Evolutionary conservation across 2,888 invertebrate genomes (phyloP), one percentile per base, ranked within the genome.

Genomic region (Netelia melanura): DNA sequence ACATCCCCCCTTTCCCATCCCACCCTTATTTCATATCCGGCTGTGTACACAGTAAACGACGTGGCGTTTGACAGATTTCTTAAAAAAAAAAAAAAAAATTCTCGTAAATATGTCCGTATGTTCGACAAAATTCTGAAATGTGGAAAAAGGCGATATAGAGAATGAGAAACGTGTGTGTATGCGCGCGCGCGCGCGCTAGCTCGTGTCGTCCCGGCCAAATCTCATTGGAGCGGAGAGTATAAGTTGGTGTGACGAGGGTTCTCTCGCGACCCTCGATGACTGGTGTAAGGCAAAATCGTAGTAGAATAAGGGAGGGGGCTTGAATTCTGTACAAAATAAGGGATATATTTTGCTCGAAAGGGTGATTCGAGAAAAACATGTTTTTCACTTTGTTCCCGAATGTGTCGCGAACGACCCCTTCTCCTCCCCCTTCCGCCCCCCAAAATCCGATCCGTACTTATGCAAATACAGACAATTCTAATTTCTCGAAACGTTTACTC

Each of bases 91-190:
- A 25, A 80, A 80, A 67, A 54, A 54, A 38, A 52, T 62, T 92
- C 75, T 74, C 84, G 84, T 93, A 93, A 93, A 93, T 93, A 92
- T 89, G 88, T 92, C 93, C 93, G 93, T 93, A 93, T 93, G 92
- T 85, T 87, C 84, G 70, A 30, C 25, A 84, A 84, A 87, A 90
- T 88, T 88, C 88, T 64, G 76, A 90, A 91, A 87, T 90, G 89
- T 90, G 89, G 90, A 91, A 90, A 90, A 89, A 90, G 89, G 38
- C 38, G 38, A 38, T 6, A 6, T 6, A 6, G 38, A 38, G 6
- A 38, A 38, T 85, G 87, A 77, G 86, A 90, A 91, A 89, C 89
- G 87, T 88, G 89, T 14, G 30, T 8, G 38, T 38, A 6, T 38
- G 30, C 10, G 72, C 17, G 67, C 54, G 76, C 43, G 91, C 88